phyloP scores from a whole-genome alignment of 2,113 vertebrate genomes.

The Alethe diademata region DNA sequence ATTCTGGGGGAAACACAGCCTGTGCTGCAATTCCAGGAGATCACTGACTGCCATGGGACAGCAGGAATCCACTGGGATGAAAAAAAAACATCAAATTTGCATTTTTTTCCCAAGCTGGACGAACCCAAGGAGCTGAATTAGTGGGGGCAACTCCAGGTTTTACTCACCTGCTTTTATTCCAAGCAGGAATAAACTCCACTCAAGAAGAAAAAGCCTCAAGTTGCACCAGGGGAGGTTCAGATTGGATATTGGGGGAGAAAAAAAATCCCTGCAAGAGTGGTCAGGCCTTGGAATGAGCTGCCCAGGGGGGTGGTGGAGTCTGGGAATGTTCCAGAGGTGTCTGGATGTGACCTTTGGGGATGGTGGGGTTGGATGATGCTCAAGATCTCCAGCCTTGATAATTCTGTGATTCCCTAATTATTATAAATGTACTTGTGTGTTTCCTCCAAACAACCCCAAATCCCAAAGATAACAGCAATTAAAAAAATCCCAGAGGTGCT shows the following conservation, averaged over 20 bases:
- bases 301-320: not conserved
- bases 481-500: not conserved
- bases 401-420: no score
- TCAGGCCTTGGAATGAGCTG: not conserved
- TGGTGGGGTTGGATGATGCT: not conserved
- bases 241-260: not conserved
- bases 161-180: not conserved
- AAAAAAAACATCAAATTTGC: not conserved
- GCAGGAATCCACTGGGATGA: not conserved
- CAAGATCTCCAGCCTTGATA: not conserved
- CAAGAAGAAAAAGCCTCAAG: not conserved
- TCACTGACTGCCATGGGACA: not conserved
- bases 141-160: accelerated
- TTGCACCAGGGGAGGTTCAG: not conserved
- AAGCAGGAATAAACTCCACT: not conserved
- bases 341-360: not conserved
- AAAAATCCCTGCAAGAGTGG: not conserved
- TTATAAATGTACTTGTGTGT: not conserved
- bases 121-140: not conserved
- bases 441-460: not conserved
- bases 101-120: not conserved
- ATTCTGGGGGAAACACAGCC: not conserved
- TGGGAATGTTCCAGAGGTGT: not conserved
- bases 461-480: not conserved
- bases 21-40: not conserved